These are phyloP conservation scores for Ceratosolen fusciceps DNA, from an alignment of 1,140 invertebrate genomes.

Conservation along the genomic window DNA sequence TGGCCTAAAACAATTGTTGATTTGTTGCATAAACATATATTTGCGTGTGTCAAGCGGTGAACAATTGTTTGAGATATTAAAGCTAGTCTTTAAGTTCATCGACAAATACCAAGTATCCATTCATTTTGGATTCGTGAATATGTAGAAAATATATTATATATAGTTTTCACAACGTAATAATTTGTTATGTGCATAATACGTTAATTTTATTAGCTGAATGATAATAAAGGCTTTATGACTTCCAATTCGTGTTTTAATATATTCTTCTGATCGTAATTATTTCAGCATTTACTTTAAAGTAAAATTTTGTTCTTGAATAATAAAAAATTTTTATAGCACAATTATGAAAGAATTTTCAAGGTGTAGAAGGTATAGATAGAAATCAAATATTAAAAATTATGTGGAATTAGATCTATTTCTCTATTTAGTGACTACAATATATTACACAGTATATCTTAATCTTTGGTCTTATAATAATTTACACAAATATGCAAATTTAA, in stretches of 20 bases:
- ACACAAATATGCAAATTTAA: conserved; percentile 50
- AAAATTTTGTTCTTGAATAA: background rate
- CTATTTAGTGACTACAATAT: conserved; percentile 51
- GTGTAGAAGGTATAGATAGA: background rate
- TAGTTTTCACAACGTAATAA: conserved; percentile 42
- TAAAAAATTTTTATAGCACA: background rate
- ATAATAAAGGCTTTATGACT: conserved; percentile 49
- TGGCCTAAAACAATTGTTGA: conserved; percentile 43
- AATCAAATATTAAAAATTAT: conserved; percentile 16
- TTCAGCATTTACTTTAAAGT: background rate
- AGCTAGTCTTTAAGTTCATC: conserved; percentile 50
- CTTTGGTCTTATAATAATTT: conserved; percentile 52
- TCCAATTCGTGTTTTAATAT: conserved; percentile 30
- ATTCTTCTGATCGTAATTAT: background rate
- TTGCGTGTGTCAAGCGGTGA: conserved; percentile 26
- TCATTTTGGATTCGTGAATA: conserved; percentile 36
- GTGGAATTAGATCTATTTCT: conserved; percentile 50
- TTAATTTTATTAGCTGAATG: conserved; percentile 47
- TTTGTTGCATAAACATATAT: conserved; percentile 35
- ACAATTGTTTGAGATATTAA: conserved; percentile 40
- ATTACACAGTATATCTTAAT: conserved; percentile 51
- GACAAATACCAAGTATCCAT: conserved; percentile 40
- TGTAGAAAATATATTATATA: conserved; percentile 42
- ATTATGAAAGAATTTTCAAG: background rate
- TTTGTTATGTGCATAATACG: conserved; percentile 48